These are phyloP conservation scores for Enteromius treurensis DNA, from an alignment of 2,797 vertebrate species.

Conservation along the genomic window DNA sequence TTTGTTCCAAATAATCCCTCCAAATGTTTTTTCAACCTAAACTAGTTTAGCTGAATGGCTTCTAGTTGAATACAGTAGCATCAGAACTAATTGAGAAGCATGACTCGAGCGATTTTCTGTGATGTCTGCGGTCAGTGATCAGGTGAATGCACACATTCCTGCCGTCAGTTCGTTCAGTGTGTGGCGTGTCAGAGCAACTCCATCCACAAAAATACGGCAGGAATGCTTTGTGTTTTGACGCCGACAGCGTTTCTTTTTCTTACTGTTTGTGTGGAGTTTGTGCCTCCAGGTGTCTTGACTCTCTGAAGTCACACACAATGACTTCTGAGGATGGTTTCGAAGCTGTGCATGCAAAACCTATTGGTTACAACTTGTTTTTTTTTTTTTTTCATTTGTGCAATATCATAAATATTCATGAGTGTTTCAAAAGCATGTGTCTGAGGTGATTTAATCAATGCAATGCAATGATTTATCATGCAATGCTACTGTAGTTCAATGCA, in stretches of 20 bases:
- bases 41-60: no score
- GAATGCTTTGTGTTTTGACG: slow-evolving; percentile 47
- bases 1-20: no score
- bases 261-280: not conserved
- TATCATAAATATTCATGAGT: slow-evolving; percentile 7
- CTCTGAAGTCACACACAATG: not conserved
- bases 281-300: not conserved
- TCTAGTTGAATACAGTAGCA: no score
- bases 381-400: not conserved
- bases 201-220: not conserved
- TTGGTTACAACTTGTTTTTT: not conserved
- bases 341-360: not conserved
- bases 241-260: slow-evolving; percentile 41
- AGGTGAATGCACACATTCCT: not conserved
- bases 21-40: no score
- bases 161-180: slow-evolving; percentile 26
- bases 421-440: not conserved
- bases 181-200: slow-evolving; percentile 41
- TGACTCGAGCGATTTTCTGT: not conserved
- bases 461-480: not conserved
- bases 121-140: not conserved
- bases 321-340: not conserved
- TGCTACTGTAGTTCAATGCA: not conserved
- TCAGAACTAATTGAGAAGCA: not conserved
- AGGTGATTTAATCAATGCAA: not conserved